A percentile compares a stretch with the other conserved stretches of the same genome.
Conservation (phyloP, 2,113 vertebrate species). For the Vireo altiloquus region DNA sequence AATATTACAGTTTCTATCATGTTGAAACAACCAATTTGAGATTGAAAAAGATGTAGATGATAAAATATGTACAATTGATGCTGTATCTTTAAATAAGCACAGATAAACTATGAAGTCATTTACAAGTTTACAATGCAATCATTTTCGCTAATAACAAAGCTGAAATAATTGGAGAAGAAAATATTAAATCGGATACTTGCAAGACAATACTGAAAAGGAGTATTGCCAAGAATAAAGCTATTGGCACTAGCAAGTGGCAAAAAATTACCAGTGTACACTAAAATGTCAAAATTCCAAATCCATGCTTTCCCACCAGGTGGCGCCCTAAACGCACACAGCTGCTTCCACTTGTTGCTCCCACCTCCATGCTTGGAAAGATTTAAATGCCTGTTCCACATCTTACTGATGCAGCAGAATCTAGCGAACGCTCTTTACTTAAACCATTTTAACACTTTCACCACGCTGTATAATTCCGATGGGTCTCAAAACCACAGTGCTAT, state of each 20-base stretch:
- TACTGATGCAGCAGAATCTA: not conserved
- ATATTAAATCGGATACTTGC: not conserved
- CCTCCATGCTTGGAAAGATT: fast-evolving
- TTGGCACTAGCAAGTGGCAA: not conserved
- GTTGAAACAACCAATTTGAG: not conserved
- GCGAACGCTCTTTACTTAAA: not conserved
- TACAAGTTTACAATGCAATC: not conserved
- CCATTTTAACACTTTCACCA: not conserved
- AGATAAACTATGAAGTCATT: not conserved
- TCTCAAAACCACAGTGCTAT: not conserved
- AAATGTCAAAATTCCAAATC: not conserved
- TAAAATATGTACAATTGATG: not conserved
- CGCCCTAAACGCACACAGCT: not conserved
- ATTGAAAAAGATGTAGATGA: not conserved
- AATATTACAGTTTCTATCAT: not conserved
- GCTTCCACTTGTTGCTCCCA: fast-evolving
- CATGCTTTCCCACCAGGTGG: not conserved
- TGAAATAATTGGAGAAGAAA: not conserved
- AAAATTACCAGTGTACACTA: fast-evolving
- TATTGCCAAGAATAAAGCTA: not conserved
- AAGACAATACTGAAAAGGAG: not conserved
- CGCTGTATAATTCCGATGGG: fast-evolving
- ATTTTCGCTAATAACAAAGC: not conserved
- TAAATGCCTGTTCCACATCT: not conserved
- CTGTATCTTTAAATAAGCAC: not conserved